Conservation (phyloP, 2,888 invertebrate genomes). For the Eumacrocentrus americanus region DNA sequence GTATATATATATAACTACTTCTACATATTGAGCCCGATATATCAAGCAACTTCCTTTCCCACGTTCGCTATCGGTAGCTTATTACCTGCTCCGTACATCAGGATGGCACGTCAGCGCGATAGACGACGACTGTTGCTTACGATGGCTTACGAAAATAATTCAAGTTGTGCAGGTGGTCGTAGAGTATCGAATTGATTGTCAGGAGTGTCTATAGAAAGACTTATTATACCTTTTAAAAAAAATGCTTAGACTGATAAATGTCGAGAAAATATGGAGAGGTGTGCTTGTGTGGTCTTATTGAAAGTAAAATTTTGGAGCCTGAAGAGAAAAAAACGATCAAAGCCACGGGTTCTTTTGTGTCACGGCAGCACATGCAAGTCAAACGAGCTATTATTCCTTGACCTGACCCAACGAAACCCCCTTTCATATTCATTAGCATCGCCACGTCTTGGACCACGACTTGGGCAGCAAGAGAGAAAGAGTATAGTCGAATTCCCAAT, state of each 20-base stretch:
- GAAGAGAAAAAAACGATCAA: slow-evolving; percentile 11
- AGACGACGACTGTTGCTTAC: neutral
- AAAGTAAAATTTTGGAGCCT: neutral
- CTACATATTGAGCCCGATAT: slow-evolving; percentile 13
- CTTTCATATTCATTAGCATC: slow-evolving; percentile 59
- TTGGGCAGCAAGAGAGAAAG: neutral
- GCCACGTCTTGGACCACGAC: slow-evolving; percentile 17
- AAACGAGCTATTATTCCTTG: slow-evolving; percentile 60
- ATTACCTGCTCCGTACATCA: slow-evolving; percentile 42
- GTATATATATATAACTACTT: neutral
- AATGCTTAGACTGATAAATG: too few species aligned
- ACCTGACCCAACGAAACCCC: slow-evolving; percentile 58
- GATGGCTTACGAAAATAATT: slow-evolving; percentile 7
- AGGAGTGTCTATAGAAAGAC: too few species aligned
- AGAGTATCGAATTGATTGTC: neutral
- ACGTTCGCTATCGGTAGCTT: slow-evolving; percentile 55
- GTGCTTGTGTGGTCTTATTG: neutral
- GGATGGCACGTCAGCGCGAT: slow-evolving; percentile 28
- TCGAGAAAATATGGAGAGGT: too few species aligned
- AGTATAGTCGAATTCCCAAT: neutral
- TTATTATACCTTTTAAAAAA: too few species aligned
- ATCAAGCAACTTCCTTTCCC: slow-evolving; percentile 55
- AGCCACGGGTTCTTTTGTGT: slow-evolving; percentile 45
- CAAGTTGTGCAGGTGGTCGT: slow-evolving; percentile 12
- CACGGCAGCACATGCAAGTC: slow-evolving; percentile 53